phyloP scores from a whole-genome alignment of 2,888 invertebrate genomes.

The Diploptera punctata region DNA sequence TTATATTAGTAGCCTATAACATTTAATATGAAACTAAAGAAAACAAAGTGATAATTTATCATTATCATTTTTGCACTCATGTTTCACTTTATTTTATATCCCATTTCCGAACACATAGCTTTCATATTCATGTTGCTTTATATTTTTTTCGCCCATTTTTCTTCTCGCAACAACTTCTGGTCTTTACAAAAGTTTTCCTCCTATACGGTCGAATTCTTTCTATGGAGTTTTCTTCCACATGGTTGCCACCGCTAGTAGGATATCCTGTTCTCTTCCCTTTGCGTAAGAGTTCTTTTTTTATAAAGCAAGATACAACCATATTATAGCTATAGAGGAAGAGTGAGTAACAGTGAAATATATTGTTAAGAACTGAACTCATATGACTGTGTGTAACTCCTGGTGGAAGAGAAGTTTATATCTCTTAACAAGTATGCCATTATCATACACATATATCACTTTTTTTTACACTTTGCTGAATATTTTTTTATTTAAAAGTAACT shows the following conservation, averaged over 20 bases:
- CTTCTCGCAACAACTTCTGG: slow-evolving; percentile 22
- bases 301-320: neutral
- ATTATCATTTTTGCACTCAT: no score
- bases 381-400: neutral
- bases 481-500: no score
- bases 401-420: slow-evolving; percentile 10
- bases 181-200: slow-evolving; percentile 26
- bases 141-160: slow-evolving; percentile 10
- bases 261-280: slow-evolving; percentile 11
- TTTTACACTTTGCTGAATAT: no score
- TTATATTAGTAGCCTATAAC: no score
- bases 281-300: neutral
- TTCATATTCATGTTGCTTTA: neutral
- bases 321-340: neutral
- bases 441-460: no score
- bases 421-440: neutral
- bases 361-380: neutral
- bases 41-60: no score
- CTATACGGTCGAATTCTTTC: slow-evolving; percentile 28
- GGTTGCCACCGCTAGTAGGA: slow-evolving; percentile 1
- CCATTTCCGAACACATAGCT: no score
- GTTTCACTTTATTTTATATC: no score
- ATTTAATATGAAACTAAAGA: no score
- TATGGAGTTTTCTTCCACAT: slow-evolving; percentile 19
- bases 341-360: slow-evolving; percentile 10